Base-by-base conservation (phyloP, 2,113 vertebrate species). In the Willisornis vidua region DNA sequence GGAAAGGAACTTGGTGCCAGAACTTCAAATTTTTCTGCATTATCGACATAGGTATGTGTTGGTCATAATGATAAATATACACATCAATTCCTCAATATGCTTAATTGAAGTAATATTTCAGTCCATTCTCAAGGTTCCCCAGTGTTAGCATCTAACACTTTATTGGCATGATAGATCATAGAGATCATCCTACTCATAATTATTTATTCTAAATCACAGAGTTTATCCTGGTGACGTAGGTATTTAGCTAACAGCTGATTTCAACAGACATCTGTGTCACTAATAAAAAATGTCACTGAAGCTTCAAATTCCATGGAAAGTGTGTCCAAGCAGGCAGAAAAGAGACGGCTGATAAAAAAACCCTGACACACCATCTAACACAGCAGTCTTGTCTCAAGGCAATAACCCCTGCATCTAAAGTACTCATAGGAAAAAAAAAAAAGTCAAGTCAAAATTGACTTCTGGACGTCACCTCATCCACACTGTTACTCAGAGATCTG, bases 381-480 rank as follows among this genome's bases (percentile, higher is more conserved):
- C 18, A 87, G 25, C 45, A 66, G 26, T 68, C 45, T 68, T 55
- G 54, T 63, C 54, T 68, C 45, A 77, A 77, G 26, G 68, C 17
- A 71, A 6, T 23, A 75, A 6, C 14, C 79, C 20, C 28, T 41
- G 29, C n/a, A 85, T 16, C 14, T 78, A 74, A 85, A 67, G 7
- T 33, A 48, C 29, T 39, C 31, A 24, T 0, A 48, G 4, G 4
- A 29, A 55, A 45, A 39, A 59, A 59, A 48, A 28, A 41, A 0
- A 51, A n/a, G 49, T 49, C 5, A 74, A 90, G 51, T 35, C 22
- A 62, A 31, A 79, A 75, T 19, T n/a, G 12, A 76, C 33, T 86
- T 83, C 26, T 43, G 20, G 16, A 84, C 14, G 45, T 43, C 39
- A 83, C 31, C 25, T 52, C 28, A 80, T 18, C 18, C 14, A 52